Base-by-base conservation (phyloP, 1,140 invertebrate species). In the Drosophila pallidifrons region DNA sequence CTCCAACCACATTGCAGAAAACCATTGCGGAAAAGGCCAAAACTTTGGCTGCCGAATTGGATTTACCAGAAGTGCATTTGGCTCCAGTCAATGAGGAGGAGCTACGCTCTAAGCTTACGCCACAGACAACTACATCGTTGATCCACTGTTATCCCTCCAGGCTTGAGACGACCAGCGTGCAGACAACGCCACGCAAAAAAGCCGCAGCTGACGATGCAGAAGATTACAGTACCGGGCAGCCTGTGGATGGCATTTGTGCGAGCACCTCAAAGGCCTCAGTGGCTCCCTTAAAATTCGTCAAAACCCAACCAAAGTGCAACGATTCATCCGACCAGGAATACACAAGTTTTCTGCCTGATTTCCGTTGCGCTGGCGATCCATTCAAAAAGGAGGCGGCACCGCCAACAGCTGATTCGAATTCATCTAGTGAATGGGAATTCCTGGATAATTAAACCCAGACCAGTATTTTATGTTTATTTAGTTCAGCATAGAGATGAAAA, bases 351-450 rank as follows among this genome's bases (percentile, higher is more conserved):
- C 45, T 92, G 10, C 83, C 81, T 16, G 91, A 92, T 66, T 92
- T 92, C 65, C 74, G 81, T 20, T 57, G 61, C 4, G 90, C 83
- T 5, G 51, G 61, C 1, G 87, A 92, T 71, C 87, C 87, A 0
- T 49, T 79, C 6, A 61, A 30, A 41, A 77, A 70, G n/a, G 55
- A 38, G 45, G 59, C 75, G 16, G 54, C 74, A 4, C 80, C 77
- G 4, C 25, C 71, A 3, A 78, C 86, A 45, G 75, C 76, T 13
- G 79, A 87, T 45, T 92, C 91, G 1, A 91, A 75, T 49, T 85
- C 85, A 15, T 92, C 91, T 43, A 92, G 88, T 66, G 91, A 92
- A 72, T 92, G 91, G 91, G 91, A 92, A 60, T 92, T 92, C 49
- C 46, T 92, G 47, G 91, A 92, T 69, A 92, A 92, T 46, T 92